Percentiles rank a stretch among this genome's conserved stretches.
These are phyloP conservation scores for Acanthurus lineatus DNA, from an alignment of 2,797 vertebrate species.

Conservation along the genomic window DNA sequence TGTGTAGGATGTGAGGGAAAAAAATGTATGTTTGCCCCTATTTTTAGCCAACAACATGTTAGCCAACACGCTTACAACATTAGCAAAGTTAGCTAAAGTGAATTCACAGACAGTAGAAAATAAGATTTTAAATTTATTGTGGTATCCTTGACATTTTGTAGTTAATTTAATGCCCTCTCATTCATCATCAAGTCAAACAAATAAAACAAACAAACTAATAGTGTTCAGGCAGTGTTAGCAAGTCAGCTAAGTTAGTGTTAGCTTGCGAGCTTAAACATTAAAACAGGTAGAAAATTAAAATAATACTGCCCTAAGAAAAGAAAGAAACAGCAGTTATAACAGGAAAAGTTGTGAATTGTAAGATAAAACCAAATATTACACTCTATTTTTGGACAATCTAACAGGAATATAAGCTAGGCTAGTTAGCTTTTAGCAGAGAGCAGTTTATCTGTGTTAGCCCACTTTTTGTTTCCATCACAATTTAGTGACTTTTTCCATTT, in stretches of 20 bases:
- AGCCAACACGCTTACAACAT: too few species aligned
- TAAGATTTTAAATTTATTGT: background rate
- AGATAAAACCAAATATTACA: too few species aligned
- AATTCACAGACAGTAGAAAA: background rate
- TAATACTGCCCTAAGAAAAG: background rate
- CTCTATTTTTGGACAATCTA: background rate
- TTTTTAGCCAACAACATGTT: too few species aligned
- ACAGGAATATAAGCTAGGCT: background rate
- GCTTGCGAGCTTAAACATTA: background rate
- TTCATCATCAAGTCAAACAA: background rate
- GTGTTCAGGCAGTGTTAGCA: background rate
- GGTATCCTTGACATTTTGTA: background rate
- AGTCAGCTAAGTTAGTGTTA: background rate
- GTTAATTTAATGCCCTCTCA: background rate
- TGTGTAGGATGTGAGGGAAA: too few species aligned
- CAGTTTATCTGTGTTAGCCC: background rate
- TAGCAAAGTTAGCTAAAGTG: background rate
- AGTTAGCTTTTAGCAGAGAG: background rate
- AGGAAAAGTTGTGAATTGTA: background rate
- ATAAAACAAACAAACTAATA: background rate
- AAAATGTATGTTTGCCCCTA: too few species aligned
- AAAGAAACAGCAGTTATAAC: too few species aligned
- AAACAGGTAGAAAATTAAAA: background rate
- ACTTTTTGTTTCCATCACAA: background rate
- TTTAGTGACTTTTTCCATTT: background rate